A percentile compares a stretch with the other conserved stretches of the same genome.
Conservation (phyloP, 2,888 invertebrate species). For the Pachliopta kotzebuea region DNA sequence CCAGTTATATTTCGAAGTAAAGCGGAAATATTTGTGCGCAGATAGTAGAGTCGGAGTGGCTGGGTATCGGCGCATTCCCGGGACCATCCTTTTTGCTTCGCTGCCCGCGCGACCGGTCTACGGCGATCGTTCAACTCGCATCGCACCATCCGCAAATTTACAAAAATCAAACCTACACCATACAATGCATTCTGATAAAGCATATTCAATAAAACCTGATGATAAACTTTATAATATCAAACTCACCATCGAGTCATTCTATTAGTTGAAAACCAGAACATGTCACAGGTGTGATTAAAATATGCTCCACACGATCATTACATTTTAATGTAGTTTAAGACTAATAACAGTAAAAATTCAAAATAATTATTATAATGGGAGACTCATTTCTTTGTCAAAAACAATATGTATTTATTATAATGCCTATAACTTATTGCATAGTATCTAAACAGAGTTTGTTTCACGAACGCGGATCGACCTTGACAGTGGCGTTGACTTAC, state of each 20-base stretch:
- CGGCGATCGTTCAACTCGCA: constrained; percentile 73
- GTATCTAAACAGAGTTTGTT: constrained; percentile 46
- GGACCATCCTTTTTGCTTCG: constrained; percentile 63
- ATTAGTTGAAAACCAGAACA: neutral
- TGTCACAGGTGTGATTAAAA: neutral
- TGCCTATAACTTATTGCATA: constrained; percentile 38
- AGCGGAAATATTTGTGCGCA: constrained; percentile 55
- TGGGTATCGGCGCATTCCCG: constrained; percentile 54
- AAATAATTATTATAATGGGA: neutral
- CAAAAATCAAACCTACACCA: constrained; percentile 29
- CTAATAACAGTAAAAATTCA: neutral
- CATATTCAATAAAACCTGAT: too few relatives aligned
- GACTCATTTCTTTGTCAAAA: neutral
- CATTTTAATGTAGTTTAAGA: neutral
- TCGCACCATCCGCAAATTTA: constrained; percentile 54
- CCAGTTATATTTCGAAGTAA: constrained; percentile 41
- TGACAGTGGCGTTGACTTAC: constrained; percentile 74
- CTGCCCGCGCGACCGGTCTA: constrained; percentile 39
- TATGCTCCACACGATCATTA: neutral
- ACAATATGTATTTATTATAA: constrained; percentile 18
- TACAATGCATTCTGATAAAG: neutral
- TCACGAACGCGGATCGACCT: constrained; percentile 60
- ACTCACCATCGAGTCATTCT: too few relatives aligned
- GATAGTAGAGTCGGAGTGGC: constrained; percentile 41
- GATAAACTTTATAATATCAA: too few relatives aligned